These are phyloP conservation scores for Daboia siamensis DNA, from an alignment of 2,113 vertebrate genomes.

Conservation along the genomic window DNA sequence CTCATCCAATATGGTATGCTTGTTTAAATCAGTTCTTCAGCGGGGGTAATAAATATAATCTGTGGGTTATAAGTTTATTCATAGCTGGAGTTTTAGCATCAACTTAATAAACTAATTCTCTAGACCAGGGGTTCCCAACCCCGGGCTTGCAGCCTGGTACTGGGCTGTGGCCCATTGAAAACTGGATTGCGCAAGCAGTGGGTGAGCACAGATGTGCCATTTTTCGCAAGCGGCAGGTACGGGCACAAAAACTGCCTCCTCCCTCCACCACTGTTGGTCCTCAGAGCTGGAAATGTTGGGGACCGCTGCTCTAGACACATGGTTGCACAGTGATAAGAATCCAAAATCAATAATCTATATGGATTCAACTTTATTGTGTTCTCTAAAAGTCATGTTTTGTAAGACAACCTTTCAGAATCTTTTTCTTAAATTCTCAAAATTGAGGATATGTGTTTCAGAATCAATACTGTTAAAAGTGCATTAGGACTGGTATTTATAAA, in stretches of 20 bases:
- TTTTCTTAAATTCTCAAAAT: neutral
- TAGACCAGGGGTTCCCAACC: neutral
- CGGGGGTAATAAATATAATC: neutral
- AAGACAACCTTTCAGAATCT: neutral
- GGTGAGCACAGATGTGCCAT: no score
- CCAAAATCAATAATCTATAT: neutral
- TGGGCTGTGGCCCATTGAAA: neutral
- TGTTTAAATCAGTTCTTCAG: neutral
- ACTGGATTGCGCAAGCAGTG: neutral
- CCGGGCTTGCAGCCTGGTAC: neutral
- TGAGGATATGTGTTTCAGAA: neutral
- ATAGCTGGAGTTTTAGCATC: neutral
- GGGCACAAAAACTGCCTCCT: neutral
- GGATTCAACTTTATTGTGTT: neutral
- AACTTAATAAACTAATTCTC: neutral
- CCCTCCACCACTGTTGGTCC: neutral
- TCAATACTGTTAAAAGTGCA: neutral
- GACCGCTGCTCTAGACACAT: neutral
- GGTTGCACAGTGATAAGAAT: neutral
- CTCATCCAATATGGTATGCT: neutral
- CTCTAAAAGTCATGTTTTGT: neutral
- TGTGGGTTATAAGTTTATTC: neutral
- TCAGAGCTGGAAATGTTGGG: neutral
- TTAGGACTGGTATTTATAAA: neutral
- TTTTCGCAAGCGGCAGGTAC: neutral